Evolutionary conservation across 1,140 invertebrate genomes (phyloP), one percentile per base, ranked within the genome.

Genomic region (Drosophila burlai): DNA sequence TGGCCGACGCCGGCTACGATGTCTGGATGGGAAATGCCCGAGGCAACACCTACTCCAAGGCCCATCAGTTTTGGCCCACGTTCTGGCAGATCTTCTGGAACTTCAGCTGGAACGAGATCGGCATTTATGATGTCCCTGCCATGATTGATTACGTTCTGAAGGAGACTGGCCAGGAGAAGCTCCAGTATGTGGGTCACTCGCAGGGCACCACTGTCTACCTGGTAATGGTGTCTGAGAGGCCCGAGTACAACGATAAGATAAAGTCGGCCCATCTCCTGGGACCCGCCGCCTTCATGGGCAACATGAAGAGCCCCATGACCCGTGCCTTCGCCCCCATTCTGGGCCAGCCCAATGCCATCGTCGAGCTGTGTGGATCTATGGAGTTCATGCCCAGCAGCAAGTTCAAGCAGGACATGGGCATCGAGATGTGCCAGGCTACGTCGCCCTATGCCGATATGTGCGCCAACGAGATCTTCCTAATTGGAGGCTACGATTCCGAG

Each of bases 61-160:
- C 93, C 9, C 96, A 96, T 80, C 84, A 79, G 29, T 68, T 61
- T 31, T 89, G 79, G 72, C 85, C 85, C 16, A 90, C 85, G 0
- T 84, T 46, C 52, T 85, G 81, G 85, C 85, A 89, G 45, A 13
- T 79, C 18, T 95, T 93, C 86, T 95, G 94, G 94, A 81, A 94
- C 72, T 94, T 93, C 79, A 96, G 95, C 71, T 97, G 94, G 93
- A 95, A 97, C 79, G 96, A 97, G 92, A 96, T 97, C 92, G 96
- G 95, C 9, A 84, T 94, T 1, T 95, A 95, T 65, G 96, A 97
- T 92, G 69, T 97, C n/a, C 96, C 96, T 13, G 94, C 96, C 2
- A 94, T 95, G 75, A 94, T 97, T 38, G 94, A 96, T 81, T 95
- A 95, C 76, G 94, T 96, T 18, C 69, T 96, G 15, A 86, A 93